Evolutionary conservation across 2,113 vertebrate genomes (phyloP), one percentile per base, ranked within the genome.

Genomic region (Sebastes fasciatus): DNA sequence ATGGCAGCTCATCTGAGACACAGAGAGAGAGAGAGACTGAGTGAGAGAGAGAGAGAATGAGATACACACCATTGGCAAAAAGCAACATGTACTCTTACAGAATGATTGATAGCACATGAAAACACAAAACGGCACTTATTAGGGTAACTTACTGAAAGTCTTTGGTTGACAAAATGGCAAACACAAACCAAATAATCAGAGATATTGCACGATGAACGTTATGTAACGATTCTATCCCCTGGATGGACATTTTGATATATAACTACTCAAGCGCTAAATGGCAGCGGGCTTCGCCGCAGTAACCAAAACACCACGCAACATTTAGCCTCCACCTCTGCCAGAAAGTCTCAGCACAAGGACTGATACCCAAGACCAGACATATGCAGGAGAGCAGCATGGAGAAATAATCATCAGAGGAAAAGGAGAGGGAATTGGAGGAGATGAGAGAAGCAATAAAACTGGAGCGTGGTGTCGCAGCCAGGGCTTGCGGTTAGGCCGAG

Each of bases 241-340:
- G 54, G 76, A 64, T 57, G 73, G 63, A 66, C 62, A 75, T 70
- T 75, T 61, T 69, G 69, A 86, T 69, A 46, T 67, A 67, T 57
- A 67, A 82, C 76, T 9, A 40, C 60, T 77, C 61, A 16, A 68
- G 80, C 46, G 65, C 43, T 86, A 64, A 78, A 88, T 80, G 81
- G 84, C 79, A 89, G 43, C 76, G 62, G 76, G 68, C 84, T 84
- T 83, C 17, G 19, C 88, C 86, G 78, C 86, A 74, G 85, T 68
- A 92, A 90, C 89, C 92, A 88, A 90, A 91, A 88, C 88, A 88
- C 80, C 74, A 74, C 40, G 87, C 86, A 89, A 76, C 71, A 82
- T 87, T 93, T 85, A 66, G 62, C 77, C 80, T 79, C 66, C 76
- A 62, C 66, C 60, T 17, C 69, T 8, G 42, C 79, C 87, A 88